Percentiles rank a stretch among this genome's conserved stretches.
phyloP scores from a whole-genome alignment of 1,140 invertebrate genomes.

The Micrasema minimum region DNA sequence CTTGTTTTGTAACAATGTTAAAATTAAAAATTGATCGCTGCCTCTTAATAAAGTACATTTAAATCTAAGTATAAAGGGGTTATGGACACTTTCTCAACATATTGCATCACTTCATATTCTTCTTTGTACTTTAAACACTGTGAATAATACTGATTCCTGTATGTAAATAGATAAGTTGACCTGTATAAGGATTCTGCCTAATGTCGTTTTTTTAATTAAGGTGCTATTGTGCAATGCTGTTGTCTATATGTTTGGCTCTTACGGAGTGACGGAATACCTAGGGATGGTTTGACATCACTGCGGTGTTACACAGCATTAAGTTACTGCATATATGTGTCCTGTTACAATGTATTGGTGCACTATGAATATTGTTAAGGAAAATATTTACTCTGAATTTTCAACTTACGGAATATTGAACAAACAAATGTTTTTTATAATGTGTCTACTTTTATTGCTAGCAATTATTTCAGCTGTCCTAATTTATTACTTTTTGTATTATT shows the following conservation, averaged over 20 bases:
- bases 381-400: constrained; percentile 19
- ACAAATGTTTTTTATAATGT: constrained; percentile 50
- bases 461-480: constrained; percentile 53
- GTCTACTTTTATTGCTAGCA: constrained; percentile 51
- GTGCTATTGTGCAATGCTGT: constrained; percentile 51
- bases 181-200: constrained; percentile 39
- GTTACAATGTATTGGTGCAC: constrained; percentile 11
- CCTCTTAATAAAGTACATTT: constrained; percentile 43
- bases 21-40: constrained; percentile 32
- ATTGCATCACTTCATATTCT: constrained; percentile 30
- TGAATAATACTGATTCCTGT: constrained; percentile 50
- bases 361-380: constrained; percentile 23
- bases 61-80: too few relatives aligned
- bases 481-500: constrained; percentile 54
- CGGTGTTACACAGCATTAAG: too few relatives aligned
- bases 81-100: constrained; percentile 33
- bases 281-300: background rate
- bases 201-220: constrained; percentile 46
- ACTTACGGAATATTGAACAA: constrained; percentile 24
- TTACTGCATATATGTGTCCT: constrained; percentile 14
- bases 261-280: background rate
- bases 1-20: constrained; percentile 36
- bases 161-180: constrained; percentile 50
- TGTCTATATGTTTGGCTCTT: too few relatives aligned
- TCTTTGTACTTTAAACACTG: constrained; percentile 43